Evolutionary conservation across 2,797 vertebrate genomes (phyloP), one percentile per base, ranked within the genome.

Genomic region (Liparis tanakae): DNA sequence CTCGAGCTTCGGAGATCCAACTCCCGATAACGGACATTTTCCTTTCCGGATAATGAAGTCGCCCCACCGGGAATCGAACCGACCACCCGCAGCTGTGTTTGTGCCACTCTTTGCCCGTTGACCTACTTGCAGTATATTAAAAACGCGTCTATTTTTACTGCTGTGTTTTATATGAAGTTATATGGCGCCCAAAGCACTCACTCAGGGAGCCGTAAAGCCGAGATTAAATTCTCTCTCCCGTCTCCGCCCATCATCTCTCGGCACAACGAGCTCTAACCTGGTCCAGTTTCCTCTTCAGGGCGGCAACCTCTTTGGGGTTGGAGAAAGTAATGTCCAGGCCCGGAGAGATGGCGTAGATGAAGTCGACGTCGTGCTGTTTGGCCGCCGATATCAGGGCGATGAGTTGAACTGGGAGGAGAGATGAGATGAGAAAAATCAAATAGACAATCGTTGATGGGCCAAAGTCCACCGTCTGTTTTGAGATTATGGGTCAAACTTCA

Each of bases 311-410:
- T 85, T 95, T 98, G 48, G 96, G 95, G 91, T 97, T 99, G 68
- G 98, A 99, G 87, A 99, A 99, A 15, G 98, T 99, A 50, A 99
- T 96, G 87, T 99, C 98, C 84, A 99, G 94, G 39, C 98, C 98
- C 5, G 98, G 98, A 1, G 98, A 99, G 86, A 99, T 96, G 50
- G 98, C 98, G 70, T 99, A 99, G 84, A 99, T 93, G 74, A 99
- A 99, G 39, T 98, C 95, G 15, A 99, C 94, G 13, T 94, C 76
- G n/a, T 96, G 95, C 80, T 95, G 94, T 83, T 95, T 95, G 2
- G 98, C 96, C 70, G 96, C 96, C 68, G 97, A 94, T 88, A 99
- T 98, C 67, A 99, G 93, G 39, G 96, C 94, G 74, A 92, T 95
- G 68, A 99, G 94, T 90, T 98, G 97, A 54, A 96, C 98, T 99